phyloP scores from a whole-genome alignment of 2,888 invertebrate genomes.

The Antitype chi region DNA sequence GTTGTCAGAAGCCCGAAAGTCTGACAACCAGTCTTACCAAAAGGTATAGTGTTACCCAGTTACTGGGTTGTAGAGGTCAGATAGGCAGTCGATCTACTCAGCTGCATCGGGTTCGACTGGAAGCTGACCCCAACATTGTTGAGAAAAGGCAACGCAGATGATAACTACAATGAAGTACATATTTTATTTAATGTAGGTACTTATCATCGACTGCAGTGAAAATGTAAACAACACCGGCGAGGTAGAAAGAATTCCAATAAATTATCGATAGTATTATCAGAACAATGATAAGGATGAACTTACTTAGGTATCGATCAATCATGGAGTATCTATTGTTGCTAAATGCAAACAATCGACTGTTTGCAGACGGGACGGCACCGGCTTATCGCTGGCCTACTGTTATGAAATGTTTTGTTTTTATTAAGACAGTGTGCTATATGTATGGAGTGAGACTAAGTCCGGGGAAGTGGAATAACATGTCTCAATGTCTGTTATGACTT shows the following conservation, averaged over 20 bases:
- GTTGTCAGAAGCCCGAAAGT: no score
- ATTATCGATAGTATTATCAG: conserved; percentile 59
- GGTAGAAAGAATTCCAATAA: conserved; percentile 59
- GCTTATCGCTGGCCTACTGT: conserved; percentile 57
- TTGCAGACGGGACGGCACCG: conserved; percentile 70
- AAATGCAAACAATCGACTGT: conserved; percentile 56
- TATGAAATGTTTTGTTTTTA: conserved; percentile 59
- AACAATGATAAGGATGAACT: conserved; percentile 57
- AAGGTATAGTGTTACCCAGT: no score
- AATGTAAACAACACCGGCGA: conserved; percentile 37
- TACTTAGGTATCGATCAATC: conserved; percentile 59
- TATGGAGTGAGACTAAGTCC: conserved; percentile 35
- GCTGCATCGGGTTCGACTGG: no score
- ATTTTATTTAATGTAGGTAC: conserved; percentile 13
- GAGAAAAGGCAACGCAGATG: no score
- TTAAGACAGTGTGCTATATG: background rate
- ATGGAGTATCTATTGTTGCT: conserved; percentile 55
- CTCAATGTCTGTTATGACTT: no score
- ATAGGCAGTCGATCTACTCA: no score
- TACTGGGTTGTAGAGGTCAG: no score
- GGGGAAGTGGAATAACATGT: conserved; percentile 10
- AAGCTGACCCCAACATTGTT: no score
- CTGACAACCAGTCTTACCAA: no score
- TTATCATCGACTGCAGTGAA: conserved; percentile 36
- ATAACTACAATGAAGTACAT: conserved; percentile 36